Conservation (phyloP, 1,140 invertebrate species). For the Eumeta japonica region DNA sequence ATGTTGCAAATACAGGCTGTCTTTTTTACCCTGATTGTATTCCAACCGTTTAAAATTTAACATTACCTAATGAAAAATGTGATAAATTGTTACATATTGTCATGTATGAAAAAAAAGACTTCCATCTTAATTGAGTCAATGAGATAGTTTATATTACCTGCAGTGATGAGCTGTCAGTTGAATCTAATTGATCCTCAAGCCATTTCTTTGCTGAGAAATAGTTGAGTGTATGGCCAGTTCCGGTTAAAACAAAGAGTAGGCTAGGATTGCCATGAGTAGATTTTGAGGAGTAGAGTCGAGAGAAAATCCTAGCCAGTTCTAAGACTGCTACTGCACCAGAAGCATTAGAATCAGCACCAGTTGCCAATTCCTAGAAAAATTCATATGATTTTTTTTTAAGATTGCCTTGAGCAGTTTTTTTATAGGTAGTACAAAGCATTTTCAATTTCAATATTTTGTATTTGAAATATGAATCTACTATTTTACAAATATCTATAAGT, state of each 20-base stretch:
- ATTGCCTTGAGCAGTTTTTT: too few species aligned
- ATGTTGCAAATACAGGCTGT: too few species aligned
- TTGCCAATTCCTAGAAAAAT: slow-evolving; percentile 69
- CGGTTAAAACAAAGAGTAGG: slow-evolving; percentile 87
- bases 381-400: too few species aligned
- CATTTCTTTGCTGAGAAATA: slow-evolving; percentile 95
- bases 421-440: too few species aligned
- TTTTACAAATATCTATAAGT: not conserved
- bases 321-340: slow-evolving; percentile 88
- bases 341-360: slow-evolving; percentile 88
- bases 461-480: slow-evolving; percentile 1
- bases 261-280: slow-evolving; percentile 83
- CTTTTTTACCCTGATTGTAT: too few species aligned
- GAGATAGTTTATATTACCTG: too few species aligned
- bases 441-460: slow-evolving; percentile 8
- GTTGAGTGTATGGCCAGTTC: slow-evolving; percentile 88
- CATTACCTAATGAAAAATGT: too few species aligned
- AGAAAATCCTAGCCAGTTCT: slow-evolving; percentile 87
- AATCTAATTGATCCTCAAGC: slow-evolving; percentile 90
- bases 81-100: slow-evolving; percentile 5
- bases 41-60: too few species aligned
- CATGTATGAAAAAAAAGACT: slow-evolving; percentile 1
- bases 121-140: too few species aligned
- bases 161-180: slow-evolving; percentile 66
- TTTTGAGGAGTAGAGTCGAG: slow-evolving; percentile 80